Conservation (phyloP, 2,797 vertebrate genomes). For the Eospalax fontanierii region DNA sequence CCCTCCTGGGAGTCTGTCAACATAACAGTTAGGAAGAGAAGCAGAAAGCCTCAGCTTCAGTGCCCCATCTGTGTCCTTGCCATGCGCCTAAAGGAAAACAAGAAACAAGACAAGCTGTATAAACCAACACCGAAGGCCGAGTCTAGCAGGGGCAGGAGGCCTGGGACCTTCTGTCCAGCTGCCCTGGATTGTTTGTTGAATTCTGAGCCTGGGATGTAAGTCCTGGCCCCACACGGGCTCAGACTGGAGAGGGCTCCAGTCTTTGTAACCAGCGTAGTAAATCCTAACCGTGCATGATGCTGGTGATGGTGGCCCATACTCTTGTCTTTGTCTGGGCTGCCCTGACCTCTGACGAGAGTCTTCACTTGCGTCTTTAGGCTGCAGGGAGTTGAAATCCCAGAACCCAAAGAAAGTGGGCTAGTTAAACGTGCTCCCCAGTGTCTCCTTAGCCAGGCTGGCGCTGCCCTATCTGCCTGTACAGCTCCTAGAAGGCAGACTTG, state of each 20-base stretch:
- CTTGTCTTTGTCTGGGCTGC: background rate
- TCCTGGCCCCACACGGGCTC: background rate
- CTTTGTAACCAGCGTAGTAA: background rate
- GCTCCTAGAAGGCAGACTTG: background rate
- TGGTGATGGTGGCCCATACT: no score
- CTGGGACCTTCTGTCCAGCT: background rate
- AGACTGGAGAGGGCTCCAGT: background rate
- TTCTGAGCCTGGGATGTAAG: background rate
- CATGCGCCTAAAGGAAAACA: accelerated
- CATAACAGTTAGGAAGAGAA: background rate
- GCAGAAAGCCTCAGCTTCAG: background rate
- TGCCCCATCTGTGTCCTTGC: accelerated
- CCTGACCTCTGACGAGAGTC: accelerated
- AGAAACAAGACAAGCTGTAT: background rate
- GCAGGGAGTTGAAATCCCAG: background rate
- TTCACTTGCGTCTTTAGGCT: background rate
- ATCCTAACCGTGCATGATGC: no score
- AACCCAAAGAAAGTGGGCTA: background rate
- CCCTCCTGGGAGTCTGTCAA: background rate
- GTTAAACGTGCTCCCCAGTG: background rate
- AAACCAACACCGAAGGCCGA: accelerated
- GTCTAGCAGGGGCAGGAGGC: background rate
- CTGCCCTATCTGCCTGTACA: background rate
- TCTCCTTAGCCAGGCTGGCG: accelerated
- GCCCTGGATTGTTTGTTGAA: background rate